Base-by-base conservation (phyloP, 2,888 invertebrate genomes). In the Yponomeuta cagnagella region DNA sequence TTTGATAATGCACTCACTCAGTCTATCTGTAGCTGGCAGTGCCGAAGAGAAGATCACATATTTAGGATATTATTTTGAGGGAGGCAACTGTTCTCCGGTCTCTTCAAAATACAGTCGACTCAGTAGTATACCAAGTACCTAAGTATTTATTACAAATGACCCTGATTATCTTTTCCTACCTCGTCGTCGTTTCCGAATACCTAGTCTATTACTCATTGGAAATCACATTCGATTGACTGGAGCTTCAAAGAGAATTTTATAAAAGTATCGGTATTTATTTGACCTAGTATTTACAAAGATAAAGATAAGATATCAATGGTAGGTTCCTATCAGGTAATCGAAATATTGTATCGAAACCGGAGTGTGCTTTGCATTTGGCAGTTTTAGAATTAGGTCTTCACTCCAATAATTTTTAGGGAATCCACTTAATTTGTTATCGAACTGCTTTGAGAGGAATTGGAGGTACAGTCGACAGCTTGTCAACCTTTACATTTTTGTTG, bases 341-440 rank as follows among this genome's bases (percentile, higher is more conserved):
- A 68, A 43, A 68, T 48, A 23, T 37, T 43, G 15, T 68, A 68
- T 52, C 69, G 52, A 12, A 69, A 58, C 52, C 12, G 30, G 69
- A 33, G 69, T 33, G 37, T 33, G 2, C 15, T 31, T 23, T 69
- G 69, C 69, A 69, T 52, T 69, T 69, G 69, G 30, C 69, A 69
- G 30, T 52, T 43, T 23, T 8, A 10, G 15, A 10, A 69, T 15
- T 69, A 58, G 30, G 15, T 15, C 15, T 15, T 15, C 2, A 12
- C 52, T 58, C 23, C 23, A 69, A 43, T 43, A 10, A 43, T 52
- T 31, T 58, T 58, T 63, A 52, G 48, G 23, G 23, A 30, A 48
- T 43, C 67, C 37, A 23, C 48, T 37, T 67, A 65, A 30, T 10
- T 23, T 43, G 43, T 8, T 43, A 43, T 43, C 6, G 6, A 65